Evolutionary conservation across 2,113 vertebrate species (phyloP).

Genomic region (Bucco capensis): DNA sequence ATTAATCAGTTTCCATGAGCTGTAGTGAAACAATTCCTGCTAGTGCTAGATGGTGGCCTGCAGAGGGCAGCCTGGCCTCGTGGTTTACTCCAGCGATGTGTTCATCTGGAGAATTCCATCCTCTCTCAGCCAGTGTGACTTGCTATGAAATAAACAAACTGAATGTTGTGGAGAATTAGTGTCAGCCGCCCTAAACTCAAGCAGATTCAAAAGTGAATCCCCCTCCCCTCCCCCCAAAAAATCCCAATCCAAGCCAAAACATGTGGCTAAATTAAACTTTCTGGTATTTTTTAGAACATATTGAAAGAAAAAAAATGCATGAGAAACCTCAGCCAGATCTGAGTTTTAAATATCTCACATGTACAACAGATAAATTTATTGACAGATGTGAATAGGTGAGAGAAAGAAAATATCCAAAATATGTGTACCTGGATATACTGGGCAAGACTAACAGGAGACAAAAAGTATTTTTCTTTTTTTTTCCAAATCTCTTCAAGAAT

Average conservation of each 20-base stretch:
- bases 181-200: background rate
- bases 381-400: background rate
- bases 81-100: background rate
- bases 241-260: background rate
- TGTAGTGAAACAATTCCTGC: background rate
- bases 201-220: background rate
- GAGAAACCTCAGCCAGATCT: background rate
- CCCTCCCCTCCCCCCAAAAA: background rate
- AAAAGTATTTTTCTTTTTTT: background rate
- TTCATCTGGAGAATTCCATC: background rate
- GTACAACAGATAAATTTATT: background rate
- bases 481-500: background rate
- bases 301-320: background rate
- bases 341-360: background rate
- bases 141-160: constrained; percentile 4
- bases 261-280: background rate
- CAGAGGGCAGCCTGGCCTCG: constrained; percentile 45
- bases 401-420: background rate
- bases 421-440: background rate
- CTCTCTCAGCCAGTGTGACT: background rate
- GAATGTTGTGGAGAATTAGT: background rate
- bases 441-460: background rate
- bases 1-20: background rate
- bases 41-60: background rate
- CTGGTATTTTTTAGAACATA: background rate